These are phyloP conservation scores for Tolmerus cingulatus DNA, from an alignment of 2,888 invertebrate genomes.

Conservation along the genomic window DNA sequence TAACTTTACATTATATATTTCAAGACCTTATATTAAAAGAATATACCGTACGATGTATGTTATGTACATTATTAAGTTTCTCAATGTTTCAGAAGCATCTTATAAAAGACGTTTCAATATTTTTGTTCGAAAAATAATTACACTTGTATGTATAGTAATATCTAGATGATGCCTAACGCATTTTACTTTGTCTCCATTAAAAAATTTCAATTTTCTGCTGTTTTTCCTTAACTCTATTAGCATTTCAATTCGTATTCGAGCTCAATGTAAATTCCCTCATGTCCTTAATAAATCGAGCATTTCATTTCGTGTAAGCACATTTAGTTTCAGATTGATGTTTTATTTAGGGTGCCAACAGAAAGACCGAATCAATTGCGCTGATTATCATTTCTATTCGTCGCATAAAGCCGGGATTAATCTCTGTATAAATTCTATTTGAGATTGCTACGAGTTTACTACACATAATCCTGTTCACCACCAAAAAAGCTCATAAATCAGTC, in stretches of 20 bases:
- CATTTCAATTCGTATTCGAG: neutral
- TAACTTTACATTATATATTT: too few relatives aligned
- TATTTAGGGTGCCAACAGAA: neutral
- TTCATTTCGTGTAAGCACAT: neutral
- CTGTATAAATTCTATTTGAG: neutral
- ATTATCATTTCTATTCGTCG: neutral
- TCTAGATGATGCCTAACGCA: neutral
- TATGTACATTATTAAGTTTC: too few relatives aligned
- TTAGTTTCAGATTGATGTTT: neutral
- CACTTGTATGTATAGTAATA: too few relatives aligned
- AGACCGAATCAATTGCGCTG: neutral
- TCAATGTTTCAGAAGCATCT: too few relatives aligned
- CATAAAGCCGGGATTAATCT: neutral
- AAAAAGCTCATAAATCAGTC: neutral
- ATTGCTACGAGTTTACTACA: neutral
- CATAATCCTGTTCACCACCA: neutral
- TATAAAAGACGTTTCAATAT: too few relatives aligned
- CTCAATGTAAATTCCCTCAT: neutral
- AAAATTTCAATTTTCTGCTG: neutral
- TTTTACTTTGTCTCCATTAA: neutral
- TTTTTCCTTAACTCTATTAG: neutral
- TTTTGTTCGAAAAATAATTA: too few relatives aligned
- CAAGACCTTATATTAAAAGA: too few relatives aligned
- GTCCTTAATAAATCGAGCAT: neutral
- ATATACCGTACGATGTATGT: too few relatives aligned